Percentiles rank a stretch among this genome's conserved stretches.
Evolutionary conservation across 2,888 invertebrate genomes (phyloP).

Genomic region (Chalcis sispes): DNA sequence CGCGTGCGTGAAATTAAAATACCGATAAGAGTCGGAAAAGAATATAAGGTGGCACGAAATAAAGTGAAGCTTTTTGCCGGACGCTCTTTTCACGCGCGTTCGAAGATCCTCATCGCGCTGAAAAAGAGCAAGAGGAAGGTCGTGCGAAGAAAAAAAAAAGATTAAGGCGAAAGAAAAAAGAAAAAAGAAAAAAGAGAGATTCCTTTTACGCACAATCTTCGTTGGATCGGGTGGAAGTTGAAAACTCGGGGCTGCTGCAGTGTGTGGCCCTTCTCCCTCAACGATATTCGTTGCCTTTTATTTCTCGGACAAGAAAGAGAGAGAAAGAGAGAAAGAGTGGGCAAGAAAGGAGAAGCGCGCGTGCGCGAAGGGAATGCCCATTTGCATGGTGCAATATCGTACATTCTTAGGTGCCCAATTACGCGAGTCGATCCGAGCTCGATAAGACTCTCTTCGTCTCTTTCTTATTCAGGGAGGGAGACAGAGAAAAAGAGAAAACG

Average conservation of each 20-base stretch:
- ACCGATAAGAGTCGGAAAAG: not conserved
- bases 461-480: conserved; percentile 6
- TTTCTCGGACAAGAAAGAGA: conserved; percentile 54
- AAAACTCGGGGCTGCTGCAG: conserved; percentile 29
- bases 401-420: conserved; percentile 75
- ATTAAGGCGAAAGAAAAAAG: not conserved
- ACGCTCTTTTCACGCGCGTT: not conserved
- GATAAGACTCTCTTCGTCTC: conserved; percentile 60
- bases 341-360: conserved; percentile 28
- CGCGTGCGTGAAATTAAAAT: conserved; percentile 38
- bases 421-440: conserved; percentile 73
- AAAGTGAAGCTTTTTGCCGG: not conserved
- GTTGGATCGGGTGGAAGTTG: conserved; percentile 47
- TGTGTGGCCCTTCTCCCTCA: conserved; percentile 39
- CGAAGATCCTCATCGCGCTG: conserved; percentile 35
- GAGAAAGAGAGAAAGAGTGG: too few relatives aligned
- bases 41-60: too few relatives aligned
- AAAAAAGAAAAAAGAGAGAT: conserved; percentile 30
- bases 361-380: conserved; percentile 66
- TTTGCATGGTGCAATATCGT: conserved; percentile 76
- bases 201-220: conserved; percentile 52
- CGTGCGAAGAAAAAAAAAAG: conserved; percentile 18
- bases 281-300: conserved; percentile 54
- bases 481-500: not conserved
- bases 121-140: conserved; percentile 5